Conservation (phyloP, 2,888 invertebrate species). For the Conistra vaccinii region DNA sequence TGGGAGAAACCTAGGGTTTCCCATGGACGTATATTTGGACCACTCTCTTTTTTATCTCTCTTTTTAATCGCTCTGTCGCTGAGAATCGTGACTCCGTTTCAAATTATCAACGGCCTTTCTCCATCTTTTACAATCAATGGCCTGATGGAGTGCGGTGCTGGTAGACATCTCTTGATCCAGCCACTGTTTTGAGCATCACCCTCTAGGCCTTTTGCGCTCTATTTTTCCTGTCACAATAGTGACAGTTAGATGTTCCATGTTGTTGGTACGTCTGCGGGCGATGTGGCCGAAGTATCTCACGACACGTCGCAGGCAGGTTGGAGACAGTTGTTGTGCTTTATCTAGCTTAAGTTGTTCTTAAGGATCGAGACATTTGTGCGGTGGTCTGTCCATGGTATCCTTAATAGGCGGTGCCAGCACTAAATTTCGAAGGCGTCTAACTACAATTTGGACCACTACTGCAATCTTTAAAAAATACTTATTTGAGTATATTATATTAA, state of each 20-base stretch:
- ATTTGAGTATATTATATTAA: neutral
- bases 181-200: neutral
- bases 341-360: too few species aligned
- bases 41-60: too few species aligned
- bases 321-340: too few species aligned
- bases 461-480: neutral
- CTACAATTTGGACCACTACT: neutral
- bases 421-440: too few species aligned
- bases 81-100: neutral
- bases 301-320: too few species aligned
- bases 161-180: neutral
- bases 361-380: too few species aligned
- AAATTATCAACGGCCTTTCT: neutral
- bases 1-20: neutral
- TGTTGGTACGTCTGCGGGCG: too few species aligned
- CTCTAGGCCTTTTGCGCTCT: neutral
- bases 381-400: too few species aligned
- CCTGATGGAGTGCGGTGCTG: neutral
- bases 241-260: too few species aligned
- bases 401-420: too few species aligned
- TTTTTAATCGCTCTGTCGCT: neutral
- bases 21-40: slow-evolving; percentile 13
- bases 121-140: neutral
- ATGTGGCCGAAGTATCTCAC: too few species aligned
- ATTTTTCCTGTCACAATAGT: too few species aligned